Evolutionary conservation across 1,140 invertebrate genomes (phyloP).

Genomic region (Epicauta chinensis): DNA sequence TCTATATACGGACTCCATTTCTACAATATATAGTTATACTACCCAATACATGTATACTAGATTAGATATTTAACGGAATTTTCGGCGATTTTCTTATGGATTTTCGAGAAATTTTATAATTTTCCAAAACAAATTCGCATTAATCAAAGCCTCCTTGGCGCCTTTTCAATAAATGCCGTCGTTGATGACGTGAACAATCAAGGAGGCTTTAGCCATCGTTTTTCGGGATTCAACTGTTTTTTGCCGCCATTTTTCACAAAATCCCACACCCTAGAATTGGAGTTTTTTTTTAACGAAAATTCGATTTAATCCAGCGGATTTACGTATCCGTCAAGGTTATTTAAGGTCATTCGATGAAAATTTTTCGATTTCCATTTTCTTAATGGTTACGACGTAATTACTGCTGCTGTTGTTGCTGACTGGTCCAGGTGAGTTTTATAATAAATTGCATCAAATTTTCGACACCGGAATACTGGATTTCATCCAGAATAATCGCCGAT

Average conservation of each 20-base stretch:
- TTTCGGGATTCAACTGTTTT: conserved; percentile 24
- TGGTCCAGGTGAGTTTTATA: too few species aligned
- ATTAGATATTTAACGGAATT: conserved; percentile 18
- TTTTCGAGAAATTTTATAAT: conserved; percentile 21
- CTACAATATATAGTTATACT: conserved; percentile 32
- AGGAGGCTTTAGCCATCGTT: conserved; percentile 26
- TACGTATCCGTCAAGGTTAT: neutral
- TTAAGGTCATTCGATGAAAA: neutral
- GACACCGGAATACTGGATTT: too few species aligned
- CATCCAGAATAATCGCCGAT: too few species aligned
- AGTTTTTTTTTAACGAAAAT: neutral
- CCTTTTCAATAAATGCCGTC: conserved; percentile 26
- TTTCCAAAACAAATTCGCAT: conserved; percentile 3
- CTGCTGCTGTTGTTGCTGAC: too few species aligned
- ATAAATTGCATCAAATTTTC: too few species aligned
- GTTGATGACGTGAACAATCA: conserved; percentile 36
- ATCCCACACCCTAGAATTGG: conserved; percentile 2
- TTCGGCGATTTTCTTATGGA: conserved; percentile 2
- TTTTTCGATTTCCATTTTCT: neutral
- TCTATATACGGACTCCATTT: conserved; percentile 41
- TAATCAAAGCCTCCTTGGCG: neutral
- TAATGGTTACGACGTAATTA: too few species aligned
- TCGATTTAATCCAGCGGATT: neutral
- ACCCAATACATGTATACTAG: conserved; percentile 28
- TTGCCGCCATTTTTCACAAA: conserved; percentile 21